Conservation (phyloP, 1,140 invertebrate species). For the Caenorhabditis inopinata region DNA sequence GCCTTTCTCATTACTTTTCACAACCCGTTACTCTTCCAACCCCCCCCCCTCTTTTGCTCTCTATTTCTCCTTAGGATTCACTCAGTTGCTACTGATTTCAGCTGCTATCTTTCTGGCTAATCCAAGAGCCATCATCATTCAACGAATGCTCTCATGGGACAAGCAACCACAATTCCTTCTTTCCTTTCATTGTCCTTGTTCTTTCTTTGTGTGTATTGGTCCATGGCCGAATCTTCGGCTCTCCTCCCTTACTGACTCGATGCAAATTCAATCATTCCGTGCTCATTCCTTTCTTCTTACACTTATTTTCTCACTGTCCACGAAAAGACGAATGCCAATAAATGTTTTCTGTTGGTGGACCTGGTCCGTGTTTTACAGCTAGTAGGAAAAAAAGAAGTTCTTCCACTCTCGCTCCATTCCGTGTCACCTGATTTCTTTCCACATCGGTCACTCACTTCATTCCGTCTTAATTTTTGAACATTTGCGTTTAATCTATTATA, state of each 20-base stretch:
- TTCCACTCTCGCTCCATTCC: too few relatives aligned
- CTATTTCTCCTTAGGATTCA: background rate
- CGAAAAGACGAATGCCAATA: background rate
- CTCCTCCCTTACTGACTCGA: background rate
- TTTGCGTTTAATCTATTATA: too few relatives aligned
- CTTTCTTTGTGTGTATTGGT: background rate
- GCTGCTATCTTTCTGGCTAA: background rate
- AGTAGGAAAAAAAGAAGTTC: too few relatives aligned
- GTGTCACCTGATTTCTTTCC: too few relatives aligned
- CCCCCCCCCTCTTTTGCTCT: constrained; percentile 23
- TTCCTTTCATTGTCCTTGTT: background rate
- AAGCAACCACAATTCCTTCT: background rate
- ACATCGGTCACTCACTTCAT: too few relatives aligned
- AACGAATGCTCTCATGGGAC: background rate
- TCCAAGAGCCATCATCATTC: constrained; percentile 8
- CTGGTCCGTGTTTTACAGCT: too few relatives aligned
- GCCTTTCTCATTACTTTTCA: constrained; percentile 19
- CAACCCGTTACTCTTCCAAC: background rate
- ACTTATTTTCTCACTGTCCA: background rate
- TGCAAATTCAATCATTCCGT: constrained; percentile 24
- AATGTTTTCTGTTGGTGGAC: too few relatives aligned
- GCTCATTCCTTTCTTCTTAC: background rate
- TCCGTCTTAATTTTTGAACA: too few relatives aligned
- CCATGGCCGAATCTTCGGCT: background rate
- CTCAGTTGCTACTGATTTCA: background rate